Conservation (phyloP, 2,797 vertebrate genomes). For the Acanthurus tractus region DNA sequence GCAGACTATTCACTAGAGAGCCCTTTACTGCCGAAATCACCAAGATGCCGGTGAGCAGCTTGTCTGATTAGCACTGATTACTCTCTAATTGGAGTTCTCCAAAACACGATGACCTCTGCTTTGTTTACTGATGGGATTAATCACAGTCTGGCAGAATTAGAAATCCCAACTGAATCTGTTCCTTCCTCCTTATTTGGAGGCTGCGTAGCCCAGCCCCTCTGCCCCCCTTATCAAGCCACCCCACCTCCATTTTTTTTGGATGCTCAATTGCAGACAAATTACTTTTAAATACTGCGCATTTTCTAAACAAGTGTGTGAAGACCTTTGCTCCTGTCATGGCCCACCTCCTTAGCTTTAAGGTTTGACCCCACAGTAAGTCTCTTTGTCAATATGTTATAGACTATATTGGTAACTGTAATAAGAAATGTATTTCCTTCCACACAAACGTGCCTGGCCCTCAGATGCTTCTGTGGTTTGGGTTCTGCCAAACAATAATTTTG, state of each 20-base stretch:
- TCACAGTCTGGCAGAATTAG: conserved; percentile 83
- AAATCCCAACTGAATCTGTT: conserved; percentile 82
- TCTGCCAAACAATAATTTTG: not conserved
- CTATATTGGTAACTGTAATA: not conserved
- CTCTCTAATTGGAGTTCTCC: conserved; percentile 88
- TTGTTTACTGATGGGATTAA: conserved; percentile 90
- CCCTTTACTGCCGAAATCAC: conserved; percentile 76
- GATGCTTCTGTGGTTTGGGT: not conserved
- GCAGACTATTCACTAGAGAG: conserved; percentile 76
- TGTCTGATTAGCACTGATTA: conserved; percentile 88
- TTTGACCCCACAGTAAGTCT: not conserved
- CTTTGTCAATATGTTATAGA: too few species aligned
- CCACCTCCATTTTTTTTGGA: conserved; percentile 19
- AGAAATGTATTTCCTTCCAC: not conserved
- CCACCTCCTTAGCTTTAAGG: not conserved
- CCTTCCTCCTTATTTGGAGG: conserved; percentile 78
- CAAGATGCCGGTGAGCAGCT: conserved; percentile 84
- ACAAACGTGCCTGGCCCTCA: not conserved
- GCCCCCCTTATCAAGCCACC: not conserved
- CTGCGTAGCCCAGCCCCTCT: conserved; percentile 19
- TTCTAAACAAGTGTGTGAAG: conserved; percentile 1
- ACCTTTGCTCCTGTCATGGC: not conserved
- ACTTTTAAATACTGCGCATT: conserved; percentile 12
- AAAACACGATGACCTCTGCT: conserved; percentile 89
- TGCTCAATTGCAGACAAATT: conserved; percentile 25